A percentile compares a stretch with the other conserved stretches of the same genome.
These are phyloP conservation scores for Brachionus asplanchnoidis DNA, from an alignment of 1,140 invertebrate genomes.

Conservation along the genomic window DNA sequence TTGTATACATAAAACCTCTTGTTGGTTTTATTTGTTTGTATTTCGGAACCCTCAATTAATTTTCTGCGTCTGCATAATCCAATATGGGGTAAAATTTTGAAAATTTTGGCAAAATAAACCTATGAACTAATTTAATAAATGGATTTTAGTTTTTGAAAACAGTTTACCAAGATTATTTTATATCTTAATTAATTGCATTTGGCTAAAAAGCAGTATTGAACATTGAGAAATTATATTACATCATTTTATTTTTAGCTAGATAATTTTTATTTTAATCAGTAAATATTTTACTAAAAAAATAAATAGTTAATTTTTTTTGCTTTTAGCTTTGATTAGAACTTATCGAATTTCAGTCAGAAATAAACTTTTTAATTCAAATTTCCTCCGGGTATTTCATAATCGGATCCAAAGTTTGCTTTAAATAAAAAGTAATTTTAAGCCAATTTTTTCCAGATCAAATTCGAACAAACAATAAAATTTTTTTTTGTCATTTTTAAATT, in stretches of 20 bases:
- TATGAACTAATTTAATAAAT: not conserved
- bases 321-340: not conserved
- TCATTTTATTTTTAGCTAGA: not conserved
- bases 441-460: too few species aligned
- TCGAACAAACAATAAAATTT: too few species aligned
- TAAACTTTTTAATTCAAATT: not conserved
- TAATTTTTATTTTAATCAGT: not conserved
- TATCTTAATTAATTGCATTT: not conserved
- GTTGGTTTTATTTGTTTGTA: not conserved
- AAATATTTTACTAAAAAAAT: not conserved
- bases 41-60: constrained; percentile 27
- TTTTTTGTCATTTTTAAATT: too few species aligned
- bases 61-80: not conserved
- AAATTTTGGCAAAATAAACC: not conserved
- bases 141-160: not conserved
- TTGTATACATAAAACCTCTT: not conserved
- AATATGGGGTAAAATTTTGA: not conserved
- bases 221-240: not conserved
- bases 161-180: not conserved
- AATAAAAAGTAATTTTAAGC: not conserved
- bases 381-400: not conserved
- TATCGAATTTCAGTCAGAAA: not conserved
- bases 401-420: not conserved
- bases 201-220: not conserved
- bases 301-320: not conserved